Evolutionary conservation across 64 coral and sea anemone genomes (phyloP).

Genomic region (Dendrophyllia cribrosa): DNA sequence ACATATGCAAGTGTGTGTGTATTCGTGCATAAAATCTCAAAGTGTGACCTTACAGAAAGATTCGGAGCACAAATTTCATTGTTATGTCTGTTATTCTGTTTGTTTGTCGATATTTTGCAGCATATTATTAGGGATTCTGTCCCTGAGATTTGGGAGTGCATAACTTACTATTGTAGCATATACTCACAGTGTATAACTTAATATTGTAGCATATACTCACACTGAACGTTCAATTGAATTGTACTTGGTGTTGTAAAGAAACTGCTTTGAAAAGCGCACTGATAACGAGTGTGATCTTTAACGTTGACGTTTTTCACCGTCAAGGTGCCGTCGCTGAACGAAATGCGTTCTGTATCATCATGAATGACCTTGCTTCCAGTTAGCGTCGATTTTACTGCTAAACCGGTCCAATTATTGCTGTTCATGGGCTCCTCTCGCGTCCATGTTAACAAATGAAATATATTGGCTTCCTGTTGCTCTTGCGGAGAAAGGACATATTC

Average conservation of each 20-base stretch:
- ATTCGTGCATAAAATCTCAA: no score
- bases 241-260: slow-evolving; percentile 37
- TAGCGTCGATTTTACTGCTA: slow-evolving; percentile 1
- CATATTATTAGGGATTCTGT: background rate
- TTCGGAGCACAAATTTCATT: no score
- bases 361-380: slow-evolving; percentile 24
- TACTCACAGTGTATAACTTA: background rate
- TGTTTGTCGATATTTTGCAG: background rate
- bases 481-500: slow-evolving; percentile 16
- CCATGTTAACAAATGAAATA: slow-evolving; percentile 43
- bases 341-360: slow-evolving; percentile 30
- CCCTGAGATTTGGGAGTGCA: background rate
- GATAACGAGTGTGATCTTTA: slow-evolving; percentile 20
- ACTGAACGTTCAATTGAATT: slow-evolving; percentile 3
- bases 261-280: slow-evolving; percentile 35
- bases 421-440: slow-evolving; percentile 9
- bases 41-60: no score
- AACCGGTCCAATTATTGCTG: slow-evolving; percentile 11
- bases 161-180: background rate
- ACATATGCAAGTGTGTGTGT: no score
- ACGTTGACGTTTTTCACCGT: background rate
- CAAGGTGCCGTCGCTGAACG: background rate
- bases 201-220: slow-evolving; percentile 2
- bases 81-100: background rate
- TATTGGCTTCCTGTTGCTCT: slow-evolving; percentile 16